Evolutionary conservation across 2,113 vertebrate species (phyloP), one percentile per base, ranked within the genome.

Genomic region (Ophthalmolycus amberensis): DNA sequence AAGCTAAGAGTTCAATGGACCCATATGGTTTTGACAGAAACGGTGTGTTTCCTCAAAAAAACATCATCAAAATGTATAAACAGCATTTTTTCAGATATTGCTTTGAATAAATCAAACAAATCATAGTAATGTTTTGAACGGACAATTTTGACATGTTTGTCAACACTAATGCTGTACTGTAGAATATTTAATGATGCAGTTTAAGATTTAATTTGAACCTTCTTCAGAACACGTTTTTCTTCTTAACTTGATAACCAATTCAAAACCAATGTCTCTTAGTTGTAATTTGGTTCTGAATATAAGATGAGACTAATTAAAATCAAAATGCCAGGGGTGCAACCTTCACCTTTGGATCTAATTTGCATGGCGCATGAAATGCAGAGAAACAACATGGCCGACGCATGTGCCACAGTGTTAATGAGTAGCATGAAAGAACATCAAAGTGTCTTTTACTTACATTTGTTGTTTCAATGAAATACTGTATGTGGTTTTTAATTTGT

Each of bases 221-320:
- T 52, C 76, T 64, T 42, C 54, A 77, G 59, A 68, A 72, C 73
- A 75, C 38, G 44, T 71, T 75, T 29, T 79, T 76, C 68, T 52
- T 75, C 59, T 27, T 27, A 5, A 6, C 18, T 44, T 84, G 69
- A 90, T 86, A 78, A 90, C 82, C 64, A 86, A 76, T 82, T 86
- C 68, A 62, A 88, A 88, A 87, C 60, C 67, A 73, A 77, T 65
- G 71, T 29, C 75, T 77, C 71, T 82, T 74, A 44, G 65, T 65
- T 87, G 54, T 80, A 88, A 88, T 77, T 88, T 75, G 80, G 27
- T 63, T 72, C 22, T 75, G 83, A 82, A 86, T 80, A 87, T 66
- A 40, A 88, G 42, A 71, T 74, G 48, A 81, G 77, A 85, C 78
- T 88, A 86, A 91, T 92, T 88, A 84, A 90, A 88, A 84, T 85